A percentile compares a stretch with the other conserved stretches of the same genome.
Conservation (phyloP, 1,140 invertebrate species). For the Megathymus violae region DNA sequence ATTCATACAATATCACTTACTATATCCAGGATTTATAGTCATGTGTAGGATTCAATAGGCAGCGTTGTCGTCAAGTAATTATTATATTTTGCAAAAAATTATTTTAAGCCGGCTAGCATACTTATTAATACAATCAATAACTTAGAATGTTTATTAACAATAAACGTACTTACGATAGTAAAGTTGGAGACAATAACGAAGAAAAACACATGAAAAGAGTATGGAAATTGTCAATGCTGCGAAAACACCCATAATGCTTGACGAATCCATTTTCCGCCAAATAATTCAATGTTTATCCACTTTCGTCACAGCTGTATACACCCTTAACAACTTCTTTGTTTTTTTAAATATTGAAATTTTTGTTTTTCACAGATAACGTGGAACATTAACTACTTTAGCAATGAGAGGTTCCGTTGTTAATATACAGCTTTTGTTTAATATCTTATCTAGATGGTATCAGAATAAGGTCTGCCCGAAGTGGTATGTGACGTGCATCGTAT, state of each 20-base stretch:
- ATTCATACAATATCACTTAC: too few species aligned
- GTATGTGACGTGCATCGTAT: conserved; percentile 4
- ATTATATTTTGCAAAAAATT: too few species aligned
- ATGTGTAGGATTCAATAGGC: too few species aligned
- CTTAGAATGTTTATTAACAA: too few species aligned
- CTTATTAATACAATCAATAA: too few species aligned
- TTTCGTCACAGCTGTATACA: conserved; percentile 3
- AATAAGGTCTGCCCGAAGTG: not conserved
- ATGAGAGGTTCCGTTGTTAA: not conserved
- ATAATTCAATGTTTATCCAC: not conserved
- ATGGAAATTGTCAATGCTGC: conserved; percentile 36
- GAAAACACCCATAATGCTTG: conserved; percentile 12
- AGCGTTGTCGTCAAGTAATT: too few species aligned
- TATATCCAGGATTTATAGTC: too few species aligned
- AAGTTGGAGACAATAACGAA: conserved; percentile 38
- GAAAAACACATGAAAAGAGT: conserved; percentile 36
- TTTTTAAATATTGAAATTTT: conserved; percentile 1
- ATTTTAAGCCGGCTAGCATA: too few species aligned
- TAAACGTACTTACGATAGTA: conserved; percentile 40
- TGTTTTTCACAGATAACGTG: too few species aligned
- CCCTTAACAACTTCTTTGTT: not conserved
- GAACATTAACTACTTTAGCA: not conserved
- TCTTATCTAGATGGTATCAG: conserved; percentile 14
- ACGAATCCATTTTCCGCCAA: not conserved
- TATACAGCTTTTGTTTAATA: conserved; percentile 11